Base-by-base conservation (phyloP, 2,113 vertebrate species). In the Pogona vitticeps region DNA sequence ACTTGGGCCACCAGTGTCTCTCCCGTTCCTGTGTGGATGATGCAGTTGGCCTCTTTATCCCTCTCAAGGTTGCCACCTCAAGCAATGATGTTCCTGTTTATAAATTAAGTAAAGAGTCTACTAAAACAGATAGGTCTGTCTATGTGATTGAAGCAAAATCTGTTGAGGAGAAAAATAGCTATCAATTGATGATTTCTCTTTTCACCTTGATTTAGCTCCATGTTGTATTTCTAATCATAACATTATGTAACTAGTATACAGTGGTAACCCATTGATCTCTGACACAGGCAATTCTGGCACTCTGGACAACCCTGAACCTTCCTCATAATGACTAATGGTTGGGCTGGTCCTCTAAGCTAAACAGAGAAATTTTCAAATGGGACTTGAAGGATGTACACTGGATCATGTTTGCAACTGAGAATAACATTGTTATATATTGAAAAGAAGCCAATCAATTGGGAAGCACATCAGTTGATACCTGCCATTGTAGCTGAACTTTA, bases 51-150 rank as follows among this genome's bases (percentile, higher is more conserved):
- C n/a, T n/a, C n/a, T n/a, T n/a, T n/a, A n/a, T n/a, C n/a, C n/a
- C n/a, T n/a, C n/a, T n/a, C n/a, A n/a, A n/a, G n/a, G n/a, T n/a
- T 78, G 56, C 20, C 33, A 9, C 18, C 20, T 42, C 42, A 42
- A 6, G 23, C 21, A 33, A 77, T 17, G 10, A 58, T 56, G 6
- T 7, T 71, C 88, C 87, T 88, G 83, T 88, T 94, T 91, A 17
- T 31, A 56, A 87, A 90, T 89, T n/a, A n/a, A n/a, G n/a, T n/a
- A n/a, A n/a, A n/a, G n/a, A n/a, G 0, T 2, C 56, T 75, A 36
- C 36, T 80, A 76, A 89, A 79, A 26, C 6, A 72, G 31, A 38
- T 18, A 56, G 33, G 63, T 46, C 42, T 82, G 82, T 0, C 1
- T 58, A 14, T 73, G 56, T 31, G 72, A 86, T 21, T 26, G 33